Percentiles rank a stretch among this genome's conserved stretches.
These are phyloP conservation scores for Okamejei kenojei DNA, from an alignment of 2,797 vertebrate species.

Conservation along the genomic window DNA sequence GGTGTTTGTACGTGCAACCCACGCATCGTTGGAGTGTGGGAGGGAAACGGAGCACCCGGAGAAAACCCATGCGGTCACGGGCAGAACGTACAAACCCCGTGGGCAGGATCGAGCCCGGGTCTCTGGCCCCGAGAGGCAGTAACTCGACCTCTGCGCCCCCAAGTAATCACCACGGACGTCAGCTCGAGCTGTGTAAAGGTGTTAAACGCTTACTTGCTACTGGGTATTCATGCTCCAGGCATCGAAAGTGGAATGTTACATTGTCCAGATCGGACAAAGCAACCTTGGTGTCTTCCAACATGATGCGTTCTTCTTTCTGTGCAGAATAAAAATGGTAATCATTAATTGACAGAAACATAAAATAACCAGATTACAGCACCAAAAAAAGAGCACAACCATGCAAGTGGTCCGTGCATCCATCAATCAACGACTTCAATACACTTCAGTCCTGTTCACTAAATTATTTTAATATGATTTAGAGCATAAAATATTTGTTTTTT, in stretches of 20 bases:
- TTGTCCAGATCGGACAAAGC: conserved; percentile 88
- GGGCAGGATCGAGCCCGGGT: no score
- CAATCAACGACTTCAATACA: neutral
- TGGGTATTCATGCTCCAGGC: conserved; percentile 79
- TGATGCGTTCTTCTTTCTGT: conserved; percentile 83
- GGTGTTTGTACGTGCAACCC: no score
- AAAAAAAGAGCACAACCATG: neutral
- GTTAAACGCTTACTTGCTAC: conserved; percentile 77
- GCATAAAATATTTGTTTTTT: neutral
- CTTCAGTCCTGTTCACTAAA: neutral
- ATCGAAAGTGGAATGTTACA: conserved; percentile 86
- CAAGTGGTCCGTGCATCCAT: neutral
- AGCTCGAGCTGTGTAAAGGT: neutral
- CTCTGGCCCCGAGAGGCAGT: no score
- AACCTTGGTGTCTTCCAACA: conserved; percentile 89
- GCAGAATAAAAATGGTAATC: neutral
- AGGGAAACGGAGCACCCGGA: no score
- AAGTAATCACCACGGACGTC: neutral
- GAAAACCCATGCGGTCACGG: no score
- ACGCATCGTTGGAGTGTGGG: no score
- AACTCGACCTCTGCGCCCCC: no score
- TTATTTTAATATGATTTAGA: neutral
- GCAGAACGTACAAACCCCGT: no score
- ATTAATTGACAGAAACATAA: neutral
- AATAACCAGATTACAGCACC: neutral